Base-by-base conservation (phyloP, 2,888 invertebrate genomes). In the Notodromas monacha region DNA sequence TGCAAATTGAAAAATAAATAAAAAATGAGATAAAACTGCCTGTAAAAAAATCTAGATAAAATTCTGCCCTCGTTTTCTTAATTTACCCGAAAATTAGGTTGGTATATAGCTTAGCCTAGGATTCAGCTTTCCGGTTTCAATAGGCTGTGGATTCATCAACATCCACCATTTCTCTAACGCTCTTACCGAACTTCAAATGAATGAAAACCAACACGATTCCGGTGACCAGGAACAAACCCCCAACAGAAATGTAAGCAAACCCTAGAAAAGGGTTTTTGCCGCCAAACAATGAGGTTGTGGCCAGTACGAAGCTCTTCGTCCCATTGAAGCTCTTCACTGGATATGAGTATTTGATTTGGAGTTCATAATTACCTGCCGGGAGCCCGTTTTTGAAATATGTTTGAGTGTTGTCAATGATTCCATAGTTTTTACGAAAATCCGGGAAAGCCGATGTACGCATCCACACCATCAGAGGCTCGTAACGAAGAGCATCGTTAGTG, bases 391-490 rank as follows among this genome's bases (percentile, higher is more conserved):
- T 50, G 47, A 68, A 84, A 12, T 50, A 48, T 2, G 46, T 41
- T 31, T 57, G 45, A 3, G 51, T 49, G 48, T 79, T 76, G 47
- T 84, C 59, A 3, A 92, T 61, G 33, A 73, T 63, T 1, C 89
- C 61, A 51, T 89, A 86, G 27, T 86, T 52, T 52, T 96, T 96
- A 36, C 86, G 61, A 53, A 96, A 96, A 26, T 70, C 77, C 0
- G 92, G 89, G 40, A 96, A 54, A 0, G 96, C 92, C 0, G 96
- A 86, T 0, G 89, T 89, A 36, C 96, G 61, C 96, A 96, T 99
- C 96, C 96, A 96, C 3, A 96, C 89, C 43, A 96, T 96, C 15
- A 99, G 58, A 49, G 92, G 92, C 51, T 92, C 92, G 49, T 96
- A 92, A 56, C 68, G 63, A 44, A 89, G 81, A 10, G 86, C 89